A percentile compares a stretch with the other conserved stretches of the same genome.
Conservation (phyloP, 2,888 invertebrate genomes). For the Cecidostiba fungosa region DNA sequence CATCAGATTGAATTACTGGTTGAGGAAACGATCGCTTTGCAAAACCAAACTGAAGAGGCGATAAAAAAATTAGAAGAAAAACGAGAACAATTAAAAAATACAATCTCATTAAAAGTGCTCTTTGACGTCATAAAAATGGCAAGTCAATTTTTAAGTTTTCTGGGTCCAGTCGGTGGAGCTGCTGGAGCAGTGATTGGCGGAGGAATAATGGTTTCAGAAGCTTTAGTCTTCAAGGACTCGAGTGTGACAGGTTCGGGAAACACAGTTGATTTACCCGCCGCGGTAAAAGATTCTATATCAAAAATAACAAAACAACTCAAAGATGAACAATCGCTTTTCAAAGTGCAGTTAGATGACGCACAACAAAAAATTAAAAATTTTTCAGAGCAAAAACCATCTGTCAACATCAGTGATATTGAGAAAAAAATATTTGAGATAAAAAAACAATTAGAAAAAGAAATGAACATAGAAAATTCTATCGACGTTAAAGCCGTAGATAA, state of each 20-base stretch:
- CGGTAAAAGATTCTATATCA: not conserved
- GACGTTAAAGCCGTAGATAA: not conserved
- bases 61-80: not conserved
- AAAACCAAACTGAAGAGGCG: not conserved
- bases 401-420: not conserved
- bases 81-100: not conserved
- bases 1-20: not conserved
- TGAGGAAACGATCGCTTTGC: not conserved
- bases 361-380: not conserved
- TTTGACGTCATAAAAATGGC: not conserved
- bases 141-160: not conserved
- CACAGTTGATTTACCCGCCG: not conserved
- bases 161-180: not conserved
- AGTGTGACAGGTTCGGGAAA: not conserved
- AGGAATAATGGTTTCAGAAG: not conserved
- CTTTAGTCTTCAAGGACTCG: not conserved
- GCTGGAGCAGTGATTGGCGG: not conserved
- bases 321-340: not conserved
- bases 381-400: not conserved
- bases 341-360: not conserved
- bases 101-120: not conserved
- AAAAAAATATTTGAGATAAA: not conserved
- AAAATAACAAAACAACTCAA: not conserved
- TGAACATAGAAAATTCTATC: not conserved
- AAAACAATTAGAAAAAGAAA: not conserved